phyloP scores from a whole-genome alignment of 2,797 vertebrate species.

The Leuciscus waleckii region DNA sequence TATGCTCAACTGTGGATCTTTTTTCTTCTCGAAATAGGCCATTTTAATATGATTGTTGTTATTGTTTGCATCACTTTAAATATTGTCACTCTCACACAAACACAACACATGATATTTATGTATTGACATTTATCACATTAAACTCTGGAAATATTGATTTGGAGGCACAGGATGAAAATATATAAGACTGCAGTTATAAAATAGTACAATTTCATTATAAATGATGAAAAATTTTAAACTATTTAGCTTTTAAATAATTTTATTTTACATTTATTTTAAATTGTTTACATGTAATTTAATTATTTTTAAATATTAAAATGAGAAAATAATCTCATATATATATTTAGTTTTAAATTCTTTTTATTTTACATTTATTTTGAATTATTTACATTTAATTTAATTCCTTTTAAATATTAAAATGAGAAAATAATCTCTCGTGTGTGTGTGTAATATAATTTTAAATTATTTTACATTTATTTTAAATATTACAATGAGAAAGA shows the following conservation, averaged over 20 bases:
- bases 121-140: slow-evolving; percentile 50
- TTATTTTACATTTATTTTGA: background rate
- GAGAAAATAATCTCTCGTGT: background rate
- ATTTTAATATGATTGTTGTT: slow-evolving; percentile 29
- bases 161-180: slow-evolving; percentile 10
- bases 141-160: slow-evolving; percentile 38
- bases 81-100: slow-evolving; percentile 49
- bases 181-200: no score
- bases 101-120: slow-evolving; percentile 47
- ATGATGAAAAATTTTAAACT: no score
- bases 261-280: background rate
- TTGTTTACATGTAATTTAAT: background rate
- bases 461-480: background rate
- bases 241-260: background rate
- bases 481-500: background rate
- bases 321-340: background rate
- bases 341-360: background rate
- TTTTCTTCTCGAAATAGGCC: background rate
- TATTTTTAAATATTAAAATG: background rate
- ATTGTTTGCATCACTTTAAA: slow-evolving; percentile 22
- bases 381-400: background rate
- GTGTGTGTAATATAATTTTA: background rate
- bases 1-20: slow-evolving; percentile 33
- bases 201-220: no score
- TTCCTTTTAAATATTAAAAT: background rate